Base-by-base conservation (phyloP, 2,113 vertebrate species). In the Mus musculus region DNA sequence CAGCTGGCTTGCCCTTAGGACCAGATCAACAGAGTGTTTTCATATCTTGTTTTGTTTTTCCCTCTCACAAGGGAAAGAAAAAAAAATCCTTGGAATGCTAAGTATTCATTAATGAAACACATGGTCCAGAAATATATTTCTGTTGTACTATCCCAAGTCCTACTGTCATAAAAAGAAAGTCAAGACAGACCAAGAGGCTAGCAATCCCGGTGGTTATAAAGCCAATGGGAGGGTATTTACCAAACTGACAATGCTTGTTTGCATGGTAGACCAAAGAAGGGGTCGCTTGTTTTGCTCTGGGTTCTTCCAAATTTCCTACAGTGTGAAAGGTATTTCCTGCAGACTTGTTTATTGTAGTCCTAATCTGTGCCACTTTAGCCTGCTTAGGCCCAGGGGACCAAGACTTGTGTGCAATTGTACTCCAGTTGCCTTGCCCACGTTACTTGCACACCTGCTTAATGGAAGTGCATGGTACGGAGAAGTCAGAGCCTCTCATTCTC, bases 1-100 rank as follows among this genome's bases (percentile, higher is more conserved):
- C 28, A 17, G 6, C 28, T 12, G 19, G 39, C 16, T 30, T 30
- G 28, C 2, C 49, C 85, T 24, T 28, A 59, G 42, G 14, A 91
- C 63, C 54, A 56, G 4, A 52, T 88, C 52, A 95, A 30, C 16
- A 67, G 49, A 61, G 7, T 24, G 33, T 71, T 87, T 75, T 33
- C 33, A 75, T 30, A 14, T 81, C 52, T 95, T 75, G 36, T 71
- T 49, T 49, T 75, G 72, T 24, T 42, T 88, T 96, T 91, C 30
- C 42, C 96, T 95, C 89, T 85, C 36, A 39, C n/a, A 56, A 52
- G 95, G 75, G 75, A 96, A 88, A 89, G n/a, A 73, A 75, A 75
- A 73, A 75, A 75, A 72, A 72, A 20, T 65, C 61, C 22, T 93
- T 75, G 80, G 80, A 76, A 86, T 77, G 3, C 75, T 88, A 39